Percentiles rank a stretch among this genome's conserved stretches.
Conservation (phyloP, 2,113 vertebrate species). For the Cyanoliseus patagonus region DNA sequence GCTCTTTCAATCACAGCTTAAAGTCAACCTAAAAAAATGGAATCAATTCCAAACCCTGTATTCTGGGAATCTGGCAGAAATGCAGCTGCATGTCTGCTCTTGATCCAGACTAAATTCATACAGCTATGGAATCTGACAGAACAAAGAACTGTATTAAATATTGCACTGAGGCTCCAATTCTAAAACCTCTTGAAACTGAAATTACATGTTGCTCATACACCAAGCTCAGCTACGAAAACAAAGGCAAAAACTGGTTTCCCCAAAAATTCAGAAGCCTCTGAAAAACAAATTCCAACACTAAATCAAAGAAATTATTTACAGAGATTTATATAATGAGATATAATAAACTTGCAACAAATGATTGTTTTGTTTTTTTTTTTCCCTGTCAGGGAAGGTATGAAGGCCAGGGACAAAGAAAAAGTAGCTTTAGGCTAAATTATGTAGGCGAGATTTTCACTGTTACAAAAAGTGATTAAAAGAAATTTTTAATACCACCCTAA, state of each 20-base stretch:
- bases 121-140: background rate
- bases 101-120: background rate
- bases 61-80: background rate
- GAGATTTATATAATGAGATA: background rate
- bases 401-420: background rate
- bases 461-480: background rate
- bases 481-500: background rate
- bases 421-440: background rate
- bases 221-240: background rate
- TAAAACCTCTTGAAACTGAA: background rate
- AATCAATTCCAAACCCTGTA: background rate
- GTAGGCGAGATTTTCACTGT: background rate
- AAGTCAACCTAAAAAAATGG: background rate
- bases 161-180: background rate
- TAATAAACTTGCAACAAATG: background rate
- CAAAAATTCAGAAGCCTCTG: background rate
- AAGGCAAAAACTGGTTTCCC: background rate
- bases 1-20: background rate
- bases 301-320: background rate
- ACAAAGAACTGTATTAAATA: background rate
- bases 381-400: background rate
- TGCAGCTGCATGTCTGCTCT: background rate
- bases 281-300: background rate
- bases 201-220: background rate
- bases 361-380: no score